phyloP scores from a whole-genome alignment of 2,797 vertebrate genomes.

The Chelon labrosus region DNA sequence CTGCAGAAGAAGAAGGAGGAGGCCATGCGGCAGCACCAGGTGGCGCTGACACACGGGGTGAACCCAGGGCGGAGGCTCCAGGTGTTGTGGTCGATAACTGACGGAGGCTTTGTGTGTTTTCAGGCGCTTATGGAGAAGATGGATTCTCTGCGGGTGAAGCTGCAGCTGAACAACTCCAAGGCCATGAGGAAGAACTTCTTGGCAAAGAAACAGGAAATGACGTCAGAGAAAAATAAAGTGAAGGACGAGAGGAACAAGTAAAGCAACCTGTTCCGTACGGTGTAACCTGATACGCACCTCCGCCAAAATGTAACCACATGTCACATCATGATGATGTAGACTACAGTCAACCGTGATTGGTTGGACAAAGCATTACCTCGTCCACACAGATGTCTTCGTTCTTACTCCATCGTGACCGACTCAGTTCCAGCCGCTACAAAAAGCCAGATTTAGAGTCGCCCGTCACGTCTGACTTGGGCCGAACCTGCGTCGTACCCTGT shows the following conservation, averaged over 20 bases:
- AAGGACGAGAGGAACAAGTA: constrained; percentile 73
- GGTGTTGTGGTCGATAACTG: neutral
- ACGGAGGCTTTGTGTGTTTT: constrained; percentile 3
- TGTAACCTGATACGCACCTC: too few species aligned
- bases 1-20: constrained; percentile 68
- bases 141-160: constrained; percentile 76
- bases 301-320: too few species aligned
- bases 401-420: too few species aligned
- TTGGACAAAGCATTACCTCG: too few species aligned
- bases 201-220: constrained; percentile 76
- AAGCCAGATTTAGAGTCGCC: too few species aligned
- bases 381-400: too few species aligned
- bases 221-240: constrained; percentile 48
- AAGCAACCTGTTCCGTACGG: neutral
- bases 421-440: too few species aligned
- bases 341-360: too few species aligned
- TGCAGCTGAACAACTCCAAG: constrained; percentile 80
- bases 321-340: too few species aligned
- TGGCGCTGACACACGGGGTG: constrained; percentile 1
- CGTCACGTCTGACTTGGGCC: too few species aligned
- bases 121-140: constrained; percentile 74
- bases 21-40: constrained; percentile 63
- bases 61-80: neutral
- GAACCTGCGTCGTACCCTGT: too few species aligned
- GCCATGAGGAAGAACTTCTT: constrained; percentile 75